A percentile compares a stretch with the other conserved stretches of the same genome.
These are phyloP conservation scores for Huso huso DNA, from an alignment of 2,797 vertebrate genomes.

Conservation along the genomic window DNA sequence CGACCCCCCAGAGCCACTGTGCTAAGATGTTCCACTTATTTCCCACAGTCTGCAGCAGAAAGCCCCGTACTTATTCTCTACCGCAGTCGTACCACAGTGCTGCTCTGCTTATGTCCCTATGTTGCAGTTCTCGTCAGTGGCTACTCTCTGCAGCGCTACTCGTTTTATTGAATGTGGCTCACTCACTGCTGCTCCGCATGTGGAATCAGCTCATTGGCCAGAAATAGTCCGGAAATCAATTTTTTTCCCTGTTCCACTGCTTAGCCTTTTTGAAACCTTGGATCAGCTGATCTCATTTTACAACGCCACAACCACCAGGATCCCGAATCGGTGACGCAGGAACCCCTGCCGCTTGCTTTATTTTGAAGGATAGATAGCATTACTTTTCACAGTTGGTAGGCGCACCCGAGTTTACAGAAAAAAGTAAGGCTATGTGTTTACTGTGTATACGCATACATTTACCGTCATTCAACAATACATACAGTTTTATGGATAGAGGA, in stretches of 20 bases:
- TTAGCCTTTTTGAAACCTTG: background rate
- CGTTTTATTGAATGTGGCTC: slow-evolving; percentile 54
- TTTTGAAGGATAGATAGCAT: no score
- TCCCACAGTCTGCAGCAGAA: slow-evolving; percentile 36
- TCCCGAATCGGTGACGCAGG: slow-evolving; percentile 29
- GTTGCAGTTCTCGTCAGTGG: slow-evolving; percentile 19
- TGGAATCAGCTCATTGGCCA: slow-evolving; percentile 78
- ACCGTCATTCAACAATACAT: no score
- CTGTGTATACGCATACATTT: no score
- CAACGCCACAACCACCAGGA: slow-evolving; percentile 19
- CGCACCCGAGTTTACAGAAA: no score
- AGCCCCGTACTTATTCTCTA: slow-evolving; percentile 30
- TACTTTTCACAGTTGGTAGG: no score
- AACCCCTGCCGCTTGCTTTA: slow-evolving; percentile 20
- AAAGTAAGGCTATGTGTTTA: no score
- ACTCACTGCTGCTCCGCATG: slow-evolving; percentile 60
- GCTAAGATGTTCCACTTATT: slow-evolving; percentile 29
- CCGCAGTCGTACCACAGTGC: slow-evolving; percentile 51
- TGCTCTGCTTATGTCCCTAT: slow-evolving; percentile 11
- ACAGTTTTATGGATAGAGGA: no score
- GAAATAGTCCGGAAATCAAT: slow-evolving; percentile 47
- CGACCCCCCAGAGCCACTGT: slow-evolving; percentile 29
- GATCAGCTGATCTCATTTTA: slow-evolving; percentile 15
- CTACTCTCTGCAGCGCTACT: slow-evolving; percentile 65
- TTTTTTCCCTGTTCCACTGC: slow-evolving; percentile 9